Conservation (phyloP, 2,797 vertebrate species). For the Myotis planiceps region DNA sequence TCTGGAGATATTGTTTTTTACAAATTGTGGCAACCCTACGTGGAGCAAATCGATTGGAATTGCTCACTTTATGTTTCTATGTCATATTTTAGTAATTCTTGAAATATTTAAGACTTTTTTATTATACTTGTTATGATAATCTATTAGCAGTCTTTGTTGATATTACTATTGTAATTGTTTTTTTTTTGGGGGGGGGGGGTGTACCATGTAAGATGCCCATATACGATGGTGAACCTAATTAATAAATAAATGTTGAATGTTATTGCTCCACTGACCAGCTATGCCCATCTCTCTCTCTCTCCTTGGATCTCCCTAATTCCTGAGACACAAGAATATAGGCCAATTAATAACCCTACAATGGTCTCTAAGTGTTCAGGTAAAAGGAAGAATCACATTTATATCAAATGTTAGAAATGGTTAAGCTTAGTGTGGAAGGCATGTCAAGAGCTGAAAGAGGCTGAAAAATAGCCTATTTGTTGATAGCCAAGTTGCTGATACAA, state of each 20-base stretch:
- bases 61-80: background rate
- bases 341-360: background rate
- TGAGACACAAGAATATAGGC: background rate
- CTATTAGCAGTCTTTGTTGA: background rate
- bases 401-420: background rate
- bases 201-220: background rate
- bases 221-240: background rate
- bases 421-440: background rate
- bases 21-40: background rate
- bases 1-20: background rate
- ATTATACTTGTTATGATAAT: background rate
- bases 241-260: background rate
- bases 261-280: background rate
- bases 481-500: background rate
- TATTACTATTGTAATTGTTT: background rate
- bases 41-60: background rate
- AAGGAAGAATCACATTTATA: background rate
- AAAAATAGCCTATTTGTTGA: background rate
- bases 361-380: background rate
- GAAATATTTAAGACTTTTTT: background rate
- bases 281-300: background rate
- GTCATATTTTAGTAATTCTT: background rate
- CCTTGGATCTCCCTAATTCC: background rate
- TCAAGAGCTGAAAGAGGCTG: background rate
- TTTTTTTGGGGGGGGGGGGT: background rate